phyloP scores from a whole-genome alignment of 2,888 invertebrate genomes.

The Lasioglossum marginatum region DNA sequence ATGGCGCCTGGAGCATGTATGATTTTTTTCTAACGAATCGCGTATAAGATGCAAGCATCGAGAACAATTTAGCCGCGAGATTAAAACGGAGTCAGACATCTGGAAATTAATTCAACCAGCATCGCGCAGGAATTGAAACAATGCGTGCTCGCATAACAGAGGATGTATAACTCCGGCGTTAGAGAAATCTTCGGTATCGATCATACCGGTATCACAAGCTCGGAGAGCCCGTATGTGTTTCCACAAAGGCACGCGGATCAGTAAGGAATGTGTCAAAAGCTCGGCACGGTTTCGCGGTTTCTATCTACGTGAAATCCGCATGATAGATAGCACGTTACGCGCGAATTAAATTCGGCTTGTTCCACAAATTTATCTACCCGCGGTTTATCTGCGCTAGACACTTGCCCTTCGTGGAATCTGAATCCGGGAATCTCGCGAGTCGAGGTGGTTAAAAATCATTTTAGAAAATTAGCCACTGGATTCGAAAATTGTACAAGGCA shows the following conservation, averaged over 20 bases:
- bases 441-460: not conserved
- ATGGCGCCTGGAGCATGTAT: no score
- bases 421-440: not conserved
- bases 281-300: constrained; percentile 12
- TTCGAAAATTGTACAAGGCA: not conserved
- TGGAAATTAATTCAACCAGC: constrained; percentile 37
- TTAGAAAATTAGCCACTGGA: not conserved
- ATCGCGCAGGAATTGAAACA: constrained; percentile 32
- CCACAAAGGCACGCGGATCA: constrained; percentile 41
- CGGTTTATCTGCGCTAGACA: constrained; percentile 32
- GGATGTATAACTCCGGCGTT: not conserved
- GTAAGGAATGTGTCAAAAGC: constrained; percentile 53
- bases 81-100: constrained; percentile 15
- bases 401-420: constrained; percentile 12
- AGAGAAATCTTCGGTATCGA: constrained; percentile 50
- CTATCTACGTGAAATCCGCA: constrained; percentile 8
- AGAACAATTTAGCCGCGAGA: not conserved
- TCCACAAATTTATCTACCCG: constrained; percentile 39
- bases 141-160: not conserved
- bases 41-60: not conserved
- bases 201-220: constrained; percentile 37
- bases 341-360: constrained; percentile 43
- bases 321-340: constrained; percentile 38
- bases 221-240: constrained; percentile 17
- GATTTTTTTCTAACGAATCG: no score